Evolutionary conservation across 1,140 invertebrate genomes (phyloP).

Genomic region (Ceratoteleas bidentatus): DNA sequence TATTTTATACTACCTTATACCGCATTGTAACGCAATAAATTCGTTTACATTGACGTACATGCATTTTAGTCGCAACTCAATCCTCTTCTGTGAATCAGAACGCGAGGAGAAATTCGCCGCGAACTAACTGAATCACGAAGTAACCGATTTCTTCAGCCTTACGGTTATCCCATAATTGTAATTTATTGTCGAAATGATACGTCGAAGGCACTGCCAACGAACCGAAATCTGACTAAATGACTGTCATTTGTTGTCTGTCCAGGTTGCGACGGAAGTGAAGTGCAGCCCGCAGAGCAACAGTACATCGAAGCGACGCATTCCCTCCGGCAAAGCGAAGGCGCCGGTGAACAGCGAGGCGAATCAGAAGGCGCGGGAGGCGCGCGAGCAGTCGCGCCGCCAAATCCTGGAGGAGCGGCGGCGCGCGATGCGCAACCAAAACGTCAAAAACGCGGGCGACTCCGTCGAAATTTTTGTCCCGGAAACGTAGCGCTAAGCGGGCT

Average conservation of each 20-base stretch:
- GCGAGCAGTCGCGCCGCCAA: conserved; percentile 90
- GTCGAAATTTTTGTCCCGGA: conserved; percentile 85
- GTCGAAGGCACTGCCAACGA: too few relatives aligned
- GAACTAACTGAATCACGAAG: too few relatives aligned
- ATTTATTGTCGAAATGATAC: too few relatives aligned
- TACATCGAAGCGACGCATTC: conserved; percentile 40
- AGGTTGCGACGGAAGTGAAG: conserved; percentile 39
- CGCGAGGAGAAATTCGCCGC: too few relatives aligned
- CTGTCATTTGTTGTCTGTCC: neutral
- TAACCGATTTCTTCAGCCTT: too few relatives aligned
- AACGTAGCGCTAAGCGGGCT: conserved; percentile 74
- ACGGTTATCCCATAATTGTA: too few relatives aligned
- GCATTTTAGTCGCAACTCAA: too few relatives aligned
- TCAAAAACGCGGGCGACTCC: conserved; percentile 77
- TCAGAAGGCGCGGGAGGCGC: conserved; percentile 83
- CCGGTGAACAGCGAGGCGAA: conserved; percentile 78
- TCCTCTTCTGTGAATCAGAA: too few relatives aligned
- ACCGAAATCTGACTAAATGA: too few relatives aligned
- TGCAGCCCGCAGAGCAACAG: conserved; percentile 14
- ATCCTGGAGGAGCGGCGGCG: conserved; percentile 89
- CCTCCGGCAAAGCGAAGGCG: conserved; percentile 75
- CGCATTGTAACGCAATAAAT: too few relatives aligned
- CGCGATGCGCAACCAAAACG: conserved; percentile 83
- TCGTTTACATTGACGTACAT: too few relatives aligned
- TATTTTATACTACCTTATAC: too few relatives aligned